Percentiles rank a stretch among this genome's conserved stretches.
Conservation (phyloP, 2,113 vertebrate species). For the Calcarius ornatus region DNA sequence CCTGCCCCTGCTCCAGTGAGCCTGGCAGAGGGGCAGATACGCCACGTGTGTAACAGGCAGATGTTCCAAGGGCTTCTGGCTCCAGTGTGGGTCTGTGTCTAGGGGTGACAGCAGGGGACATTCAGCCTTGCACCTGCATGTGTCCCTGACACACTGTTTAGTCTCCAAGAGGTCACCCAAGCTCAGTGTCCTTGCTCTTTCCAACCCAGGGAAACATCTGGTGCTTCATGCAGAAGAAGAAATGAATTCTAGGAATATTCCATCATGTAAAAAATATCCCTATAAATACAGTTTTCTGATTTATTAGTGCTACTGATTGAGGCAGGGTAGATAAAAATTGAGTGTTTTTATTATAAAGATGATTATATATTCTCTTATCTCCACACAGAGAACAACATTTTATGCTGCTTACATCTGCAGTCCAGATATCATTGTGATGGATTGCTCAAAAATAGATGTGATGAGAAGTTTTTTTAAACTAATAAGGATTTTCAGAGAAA, state of each 20-base stretch:
- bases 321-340: background rate
- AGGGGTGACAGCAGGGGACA: background rate
- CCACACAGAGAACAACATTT: background rate
- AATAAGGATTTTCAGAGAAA: slow-evolving; percentile 13
- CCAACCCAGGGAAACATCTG: background rate
- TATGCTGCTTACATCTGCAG: slow-evolving; percentile 22
- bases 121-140: background rate
- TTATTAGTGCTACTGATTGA: background rate
- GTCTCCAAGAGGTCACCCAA: background rate
- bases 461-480: slow-evolving; percentile 16
- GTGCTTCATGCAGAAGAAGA: background rate
- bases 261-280: background rate
- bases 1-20: background rate
- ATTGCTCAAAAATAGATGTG: background rate
- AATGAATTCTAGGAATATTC: background rate
- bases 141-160: background rate
- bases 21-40: background rate
- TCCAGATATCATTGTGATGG: background rate
- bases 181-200: background rate
- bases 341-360: background rate
- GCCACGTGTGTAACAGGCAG: background rate
- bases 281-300: background rate
- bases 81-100: background rate
- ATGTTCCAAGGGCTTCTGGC: background rate
- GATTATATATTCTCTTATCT: slow-evolving; percentile 11